Evolutionary conservation across 2,797 vertebrate species (phyloP), one percentile per base, ranked within the genome.

Genomic region (Aulostomus chinensis): DNA sequence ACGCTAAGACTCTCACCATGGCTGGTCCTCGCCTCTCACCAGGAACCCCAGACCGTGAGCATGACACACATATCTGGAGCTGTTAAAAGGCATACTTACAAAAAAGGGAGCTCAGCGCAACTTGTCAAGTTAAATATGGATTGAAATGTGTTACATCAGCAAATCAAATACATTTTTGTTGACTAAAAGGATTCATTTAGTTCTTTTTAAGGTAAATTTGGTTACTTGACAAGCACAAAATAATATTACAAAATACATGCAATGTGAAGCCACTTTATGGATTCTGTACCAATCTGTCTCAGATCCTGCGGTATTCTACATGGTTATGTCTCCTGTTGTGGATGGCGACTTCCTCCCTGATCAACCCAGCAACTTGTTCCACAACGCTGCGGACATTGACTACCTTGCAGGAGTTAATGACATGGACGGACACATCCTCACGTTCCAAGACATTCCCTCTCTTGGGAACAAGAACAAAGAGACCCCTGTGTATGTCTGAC

Each of bases 321-420:
- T 95, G 1, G 41, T 29, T 4, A 47, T 94, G 14, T 0, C 78
- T 12, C 91, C 94, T 0, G 95, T 96, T 0, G 1, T 96, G 0
- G 95, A 97, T 2, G 94, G 95, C 3, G 95, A 96, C 68, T 95
- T 98, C 81, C 59, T 98, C 12, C 94, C 96, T 0, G 89, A 89
- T 5, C 11, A 73, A 0, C 96, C 96, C 0, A 13, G 46, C 21
- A 88, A 91, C 0, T 88, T 96, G 35, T 95, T 93, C 16, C 68
- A 76, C 72, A 95, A 96, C 0, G 14, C 94, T 0, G 94, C 94
- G 0, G 89, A 94, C 18, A 71, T 94, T 0, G 94, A 96, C 75
- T 96, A 94, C 73, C 29, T 96, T 0, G 82, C 52, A 0, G 95
- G 96, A 1, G 68, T 85, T 54, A 98, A 97, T 5, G 1, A 93